phyloP scores from a whole-genome alignment of 2,797 vertebrate genomes.

The Chromobotia macracanthus region DNA sequence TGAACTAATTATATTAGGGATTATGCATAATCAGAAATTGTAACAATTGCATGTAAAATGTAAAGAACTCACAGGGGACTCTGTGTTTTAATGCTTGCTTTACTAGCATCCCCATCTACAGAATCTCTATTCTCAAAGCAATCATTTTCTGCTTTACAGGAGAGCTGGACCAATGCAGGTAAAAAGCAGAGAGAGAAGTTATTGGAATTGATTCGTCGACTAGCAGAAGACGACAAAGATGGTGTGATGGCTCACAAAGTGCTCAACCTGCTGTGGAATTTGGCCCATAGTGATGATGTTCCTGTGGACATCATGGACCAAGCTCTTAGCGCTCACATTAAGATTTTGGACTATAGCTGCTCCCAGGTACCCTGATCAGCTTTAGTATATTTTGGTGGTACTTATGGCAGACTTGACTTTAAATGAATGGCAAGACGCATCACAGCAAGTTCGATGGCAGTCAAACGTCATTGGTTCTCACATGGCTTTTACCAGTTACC shows the following conservation, averaged over 20 bases:
- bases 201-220: conserved; percentile 92
- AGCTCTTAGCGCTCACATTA: conserved; percentile 98
- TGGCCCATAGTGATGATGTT: conserved; percentile 98
- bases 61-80: neutral
- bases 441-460: too few relatives aligned
- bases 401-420: too few relatives aligned
- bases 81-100: neutral
- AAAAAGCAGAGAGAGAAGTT: conserved; percentile 99
- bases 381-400: neutral
- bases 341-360: conserved; percentile 99
- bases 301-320: conserved; percentile 99
- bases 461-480: too few relatives aligned
- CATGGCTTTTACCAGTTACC: too few relatives aligned
- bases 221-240: conserved; percentile 98
- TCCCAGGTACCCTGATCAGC: conserved; percentile 84
- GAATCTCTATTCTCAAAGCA: conserved; percentile 2
- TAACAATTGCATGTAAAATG: neutral
- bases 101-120: neutral
- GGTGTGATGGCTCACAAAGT: conserved; percentile 99
- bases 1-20: neutral
- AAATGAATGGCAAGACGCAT: too few relatives aligned
- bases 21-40: neutral
- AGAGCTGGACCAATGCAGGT: conserved; percentile 99
- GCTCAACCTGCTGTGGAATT: conserved; percentile 96
- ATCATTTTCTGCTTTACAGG: conserved; percentile 71